These are phyloP conservation scores for Eupithecia tripunctaria DNA, from an alignment of 2,888 invertebrate genomes.

Conservation along the genomic window DNA sequence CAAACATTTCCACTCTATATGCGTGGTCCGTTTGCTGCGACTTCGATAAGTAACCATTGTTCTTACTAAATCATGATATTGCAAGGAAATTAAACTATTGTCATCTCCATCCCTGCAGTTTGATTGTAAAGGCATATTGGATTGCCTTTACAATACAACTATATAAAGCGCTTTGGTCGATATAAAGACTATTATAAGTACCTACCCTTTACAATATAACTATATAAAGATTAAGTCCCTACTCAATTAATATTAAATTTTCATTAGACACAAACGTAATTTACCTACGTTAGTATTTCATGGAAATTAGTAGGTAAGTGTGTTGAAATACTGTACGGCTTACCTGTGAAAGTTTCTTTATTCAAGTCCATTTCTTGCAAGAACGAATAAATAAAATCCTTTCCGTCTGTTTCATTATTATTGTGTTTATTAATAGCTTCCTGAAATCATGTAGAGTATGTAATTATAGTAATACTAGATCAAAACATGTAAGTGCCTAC, in stretches of 20 bases:
- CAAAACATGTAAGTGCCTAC: neutral
- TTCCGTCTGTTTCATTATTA: slow-evolving; percentile 61
- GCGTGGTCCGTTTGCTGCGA: neutral
- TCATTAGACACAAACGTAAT: neutral
- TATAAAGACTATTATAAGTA: no score
- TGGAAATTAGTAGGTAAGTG: neutral
- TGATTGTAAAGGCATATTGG: neutral
- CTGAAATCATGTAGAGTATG: slow-evolving; percentile 49
- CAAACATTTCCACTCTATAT: neutral
- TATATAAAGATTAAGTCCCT: no score
- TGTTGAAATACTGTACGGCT: slow-evolving; percentile 27
- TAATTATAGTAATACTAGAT: neutral
- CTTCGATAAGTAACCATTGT: neutral
- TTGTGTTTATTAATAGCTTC: slow-evolving; percentile 83
- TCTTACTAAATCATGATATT: neutral
- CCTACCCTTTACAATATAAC: no score
- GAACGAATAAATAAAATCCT: slow-evolving; percentile 87
- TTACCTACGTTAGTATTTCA: neutral
- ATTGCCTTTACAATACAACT: neutral
- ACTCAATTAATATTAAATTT: neutral
- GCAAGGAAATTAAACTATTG: neutral
- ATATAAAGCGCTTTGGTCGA: no score
- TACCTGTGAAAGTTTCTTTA: slow-evolving; percentile 67
- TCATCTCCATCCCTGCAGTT: neutral
- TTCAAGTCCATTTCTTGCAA: slow-evolving; percentile 82